Conservation (phyloP, 2,797 vertebrate species). For the Zenarchopterus dispar region DNA sequence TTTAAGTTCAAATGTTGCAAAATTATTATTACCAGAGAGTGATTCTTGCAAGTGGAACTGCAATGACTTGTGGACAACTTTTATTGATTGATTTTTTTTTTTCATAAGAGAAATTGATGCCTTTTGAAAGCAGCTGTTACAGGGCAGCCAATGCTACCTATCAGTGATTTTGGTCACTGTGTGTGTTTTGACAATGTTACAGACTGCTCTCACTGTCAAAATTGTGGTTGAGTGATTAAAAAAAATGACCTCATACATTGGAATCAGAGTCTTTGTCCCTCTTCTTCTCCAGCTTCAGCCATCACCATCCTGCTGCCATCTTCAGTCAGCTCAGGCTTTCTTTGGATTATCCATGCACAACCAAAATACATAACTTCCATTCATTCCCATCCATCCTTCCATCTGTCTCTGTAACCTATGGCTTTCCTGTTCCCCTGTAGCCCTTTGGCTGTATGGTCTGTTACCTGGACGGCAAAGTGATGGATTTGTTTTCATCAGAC, state of each 20-base stretch:
- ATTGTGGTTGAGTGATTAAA: background rate
- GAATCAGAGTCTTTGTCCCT: background rate
- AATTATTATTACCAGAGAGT: too few species aligned
- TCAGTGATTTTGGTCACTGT: too few species aligned
- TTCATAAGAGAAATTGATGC: too few species aligned
- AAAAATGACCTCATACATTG: background rate
- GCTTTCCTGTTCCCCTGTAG: constrained; percentile 31
- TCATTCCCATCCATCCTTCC: constrained; percentile 34
- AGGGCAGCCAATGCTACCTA: too few species aligned
- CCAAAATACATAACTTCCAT: constrained; percentile 20
- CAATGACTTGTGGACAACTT: too few species aligned
- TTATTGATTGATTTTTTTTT: too few species aligned
- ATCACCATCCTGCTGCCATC: background rate
- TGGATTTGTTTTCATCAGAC: constrained; percentile 78
- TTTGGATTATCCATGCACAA: background rate
- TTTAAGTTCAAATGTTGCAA: too few species aligned
- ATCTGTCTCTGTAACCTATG: constrained; percentile 31
- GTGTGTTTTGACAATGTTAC: too few species aligned
- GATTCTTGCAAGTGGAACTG: too few species aligned
- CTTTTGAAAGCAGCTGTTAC: too few species aligned
- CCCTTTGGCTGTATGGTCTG: constrained; percentile 47
- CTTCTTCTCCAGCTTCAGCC: background rate
- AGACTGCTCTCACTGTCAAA: background rate
- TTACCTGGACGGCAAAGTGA: constrained; percentile 63
- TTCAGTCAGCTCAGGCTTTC: background rate